Percentiles rank a stretch among this genome's conserved stretches.
phyloP scores from a whole-genome alignment of 2,113 vertebrate genomes.

The Chiloscyllium plagiosum region DNA sequence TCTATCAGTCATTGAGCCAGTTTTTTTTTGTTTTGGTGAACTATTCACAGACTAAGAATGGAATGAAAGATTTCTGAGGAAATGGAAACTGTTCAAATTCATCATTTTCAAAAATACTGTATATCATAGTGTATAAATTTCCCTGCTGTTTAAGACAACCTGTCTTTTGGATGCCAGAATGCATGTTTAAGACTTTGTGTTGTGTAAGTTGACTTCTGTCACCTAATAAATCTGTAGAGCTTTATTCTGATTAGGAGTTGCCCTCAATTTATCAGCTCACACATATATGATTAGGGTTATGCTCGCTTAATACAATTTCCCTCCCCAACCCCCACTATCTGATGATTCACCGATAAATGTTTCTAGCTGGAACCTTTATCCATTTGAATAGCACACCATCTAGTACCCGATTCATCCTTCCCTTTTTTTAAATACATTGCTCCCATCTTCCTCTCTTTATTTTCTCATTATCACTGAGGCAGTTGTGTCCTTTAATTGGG shows the following conservation, averaged over 20 bases:
- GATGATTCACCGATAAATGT: neutral
- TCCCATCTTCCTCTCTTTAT: neutral
- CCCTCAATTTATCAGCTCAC: neutral
- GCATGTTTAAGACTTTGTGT: neutral
- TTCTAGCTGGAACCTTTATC: neutral
- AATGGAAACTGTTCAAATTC: neutral
- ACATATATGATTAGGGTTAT: neutral
- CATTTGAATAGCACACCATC: neutral
- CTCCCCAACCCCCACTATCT: neutral
- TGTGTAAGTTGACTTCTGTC: neutral
- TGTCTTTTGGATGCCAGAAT: neutral
- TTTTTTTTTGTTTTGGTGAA: neutral
- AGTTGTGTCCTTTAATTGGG: neutral
- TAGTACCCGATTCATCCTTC: neutral
- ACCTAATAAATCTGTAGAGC: no score
- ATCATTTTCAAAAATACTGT: neutral
- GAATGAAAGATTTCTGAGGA: neutral
- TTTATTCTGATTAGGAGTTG: neutral
- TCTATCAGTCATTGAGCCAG: neutral
- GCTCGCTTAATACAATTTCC: neutral
- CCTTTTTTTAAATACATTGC: neutral
- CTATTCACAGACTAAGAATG: neutral
- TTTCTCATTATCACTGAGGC: neutral
- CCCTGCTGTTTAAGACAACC: neutral
- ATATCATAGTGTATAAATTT: neutral